These are phyloP conservation scores for Nymphalis urticae DNA, from an alignment of 2,888 invertebrate species.

Conservation along the genomic window DNA sequence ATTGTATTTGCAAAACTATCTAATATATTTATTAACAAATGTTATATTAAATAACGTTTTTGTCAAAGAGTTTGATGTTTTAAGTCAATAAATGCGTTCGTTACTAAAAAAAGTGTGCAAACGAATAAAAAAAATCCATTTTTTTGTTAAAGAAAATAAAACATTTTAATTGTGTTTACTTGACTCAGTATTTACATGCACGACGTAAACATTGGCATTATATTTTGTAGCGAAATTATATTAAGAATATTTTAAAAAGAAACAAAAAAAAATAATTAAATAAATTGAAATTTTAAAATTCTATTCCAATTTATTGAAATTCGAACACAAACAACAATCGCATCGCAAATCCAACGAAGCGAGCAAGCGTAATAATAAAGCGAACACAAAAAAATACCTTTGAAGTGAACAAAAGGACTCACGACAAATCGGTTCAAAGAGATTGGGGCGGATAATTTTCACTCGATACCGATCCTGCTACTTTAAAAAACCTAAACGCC, in stretches of 20 bases:
- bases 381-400: constrained; percentile 62
- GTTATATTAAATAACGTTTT: neutral
- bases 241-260: too few species aligned
- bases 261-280: too few species aligned
- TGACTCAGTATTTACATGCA: too few species aligned
- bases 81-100: too few species aligned
- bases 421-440: constrained; percentile 70
- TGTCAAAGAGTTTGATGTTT: neutral
- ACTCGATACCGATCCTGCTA: constrained; percentile 66
- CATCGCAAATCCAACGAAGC: constrained; percentile 41
- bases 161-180: too few species aligned
- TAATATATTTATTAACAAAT: neutral
- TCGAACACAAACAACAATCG: constrained; percentile 33
- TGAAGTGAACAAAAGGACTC: constrained; percentile 70
- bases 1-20: neutral
- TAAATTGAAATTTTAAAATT: neutral
- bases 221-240: too few species aligned
- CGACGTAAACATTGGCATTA: too few species aligned
- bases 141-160: too few species aligned
- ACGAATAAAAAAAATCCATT: too few species aligned
- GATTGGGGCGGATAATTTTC: constrained; percentile 66
- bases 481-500: constrained; percentile 47
- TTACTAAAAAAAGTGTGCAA: too few species aligned
- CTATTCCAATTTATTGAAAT: constrained; percentile 23
- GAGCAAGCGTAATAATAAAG: constrained; percentile 70